Conservation (phyloP, 2,797 vertebrate species). For the Poliocrania exsul region DNA sequence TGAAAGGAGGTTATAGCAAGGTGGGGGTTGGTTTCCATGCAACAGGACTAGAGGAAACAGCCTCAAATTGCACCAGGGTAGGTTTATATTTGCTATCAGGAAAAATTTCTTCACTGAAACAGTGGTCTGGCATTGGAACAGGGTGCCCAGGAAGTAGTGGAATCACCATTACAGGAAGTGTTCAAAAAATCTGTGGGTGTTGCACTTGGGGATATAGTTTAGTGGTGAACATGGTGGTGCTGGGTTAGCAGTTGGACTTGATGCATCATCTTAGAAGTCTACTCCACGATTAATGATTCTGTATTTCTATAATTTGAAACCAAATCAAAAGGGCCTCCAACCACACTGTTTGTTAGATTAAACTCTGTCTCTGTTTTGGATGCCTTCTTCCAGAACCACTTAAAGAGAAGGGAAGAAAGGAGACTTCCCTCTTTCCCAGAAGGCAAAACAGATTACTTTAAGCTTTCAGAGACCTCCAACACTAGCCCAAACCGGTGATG, state of each 20-base stretch:
- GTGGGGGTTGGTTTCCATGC: too few species aligned
- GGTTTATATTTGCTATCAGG: background rate
- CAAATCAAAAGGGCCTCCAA: background rate
- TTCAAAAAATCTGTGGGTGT: background rate
- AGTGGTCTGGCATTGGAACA: background rate
- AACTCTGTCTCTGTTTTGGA: background rate
- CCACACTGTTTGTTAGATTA: background rate
- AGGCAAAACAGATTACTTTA: background rate
- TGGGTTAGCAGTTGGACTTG: background rate
- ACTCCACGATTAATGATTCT: background rate
- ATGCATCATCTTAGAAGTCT: background rate
- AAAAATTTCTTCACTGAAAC: background rate
- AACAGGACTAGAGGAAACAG: background rate
- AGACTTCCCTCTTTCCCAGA: background rate
- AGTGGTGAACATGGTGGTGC: background rate
- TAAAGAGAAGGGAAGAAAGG: background rate
- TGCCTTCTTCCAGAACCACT: background rate
- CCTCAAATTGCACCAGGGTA: background rate
- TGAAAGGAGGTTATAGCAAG: background rate
- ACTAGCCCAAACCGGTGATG: accelerated
- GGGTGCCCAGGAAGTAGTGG: background rate
- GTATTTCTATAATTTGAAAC: background rate
- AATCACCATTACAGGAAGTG: background rate
- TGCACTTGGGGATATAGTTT: background rate
- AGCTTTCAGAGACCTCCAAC: background rate